phyloP scores from a whole-genome alignment of 2,113 vertebrate species.

The Pavo muticus region DNA sequence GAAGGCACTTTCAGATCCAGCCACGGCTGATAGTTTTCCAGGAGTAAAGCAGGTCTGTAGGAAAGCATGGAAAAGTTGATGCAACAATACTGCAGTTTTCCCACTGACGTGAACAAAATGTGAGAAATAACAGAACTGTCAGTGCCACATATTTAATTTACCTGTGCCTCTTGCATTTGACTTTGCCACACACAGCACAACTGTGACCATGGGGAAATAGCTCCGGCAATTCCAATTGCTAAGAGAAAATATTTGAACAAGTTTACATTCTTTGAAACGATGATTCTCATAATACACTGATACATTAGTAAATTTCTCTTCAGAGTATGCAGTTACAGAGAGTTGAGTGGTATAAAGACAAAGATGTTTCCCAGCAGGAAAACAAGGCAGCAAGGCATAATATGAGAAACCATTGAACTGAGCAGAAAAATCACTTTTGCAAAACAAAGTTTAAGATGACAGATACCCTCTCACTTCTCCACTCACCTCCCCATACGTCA shows the following conservation, averaged over 20 bases:
- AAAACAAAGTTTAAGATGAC: background rate
- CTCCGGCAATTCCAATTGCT: constrained; percentile 86
- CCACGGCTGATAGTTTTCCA: constrained; percentile 98
- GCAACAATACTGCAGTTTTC: background rate
- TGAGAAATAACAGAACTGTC: background rate
- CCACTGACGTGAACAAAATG: background rate
- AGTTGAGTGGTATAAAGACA: background rate
- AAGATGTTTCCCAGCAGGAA: background rate
- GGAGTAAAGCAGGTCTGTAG: constrained; percentile 86
- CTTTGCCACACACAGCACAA: constrained; percentile 95
- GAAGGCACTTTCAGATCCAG: constrained; percentile 91
- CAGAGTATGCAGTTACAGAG: fast-evolving
- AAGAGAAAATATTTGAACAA: constrained; percentile 13
- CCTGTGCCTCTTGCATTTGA: constrained; percentile 94
- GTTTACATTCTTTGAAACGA: background rate
- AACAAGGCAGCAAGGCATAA: background rate
- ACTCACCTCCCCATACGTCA: fast-evolving
- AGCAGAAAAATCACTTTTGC: background rate
- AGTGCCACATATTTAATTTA: constrained; percentile 60
- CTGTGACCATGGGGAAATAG: constrained; percentile 90
- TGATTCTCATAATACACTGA: fast-evolving
- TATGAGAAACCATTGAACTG: background rate
- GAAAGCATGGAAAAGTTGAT: background rate
- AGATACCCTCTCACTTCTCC: background rate
- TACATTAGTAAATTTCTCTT: background rate